Conservation (phyloP, 53 echinoderm and acorn worm genomes). For the Zoroaster sp. region DNA sequence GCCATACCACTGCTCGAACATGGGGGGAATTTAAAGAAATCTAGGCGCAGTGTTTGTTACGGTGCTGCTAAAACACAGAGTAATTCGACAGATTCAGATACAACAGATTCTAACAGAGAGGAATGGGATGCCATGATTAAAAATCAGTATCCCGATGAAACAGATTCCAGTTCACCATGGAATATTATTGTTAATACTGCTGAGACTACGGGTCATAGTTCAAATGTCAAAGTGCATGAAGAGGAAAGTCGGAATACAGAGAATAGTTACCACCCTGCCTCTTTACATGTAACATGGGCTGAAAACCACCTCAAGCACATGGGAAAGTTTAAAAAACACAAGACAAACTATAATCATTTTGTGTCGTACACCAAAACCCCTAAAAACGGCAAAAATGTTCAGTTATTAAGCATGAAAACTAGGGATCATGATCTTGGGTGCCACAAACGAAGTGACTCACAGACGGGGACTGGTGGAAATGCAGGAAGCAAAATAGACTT, state of each 20-base stretch:
- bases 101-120: not conserved
- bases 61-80: not conserved
- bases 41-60: not conserved
- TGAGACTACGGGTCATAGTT: not conserved
- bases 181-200: not conserved
- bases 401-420: not conserved
- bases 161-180: not conserved
- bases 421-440: not conserved
- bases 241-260: not conserved
- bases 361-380: not conserved
- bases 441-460: not conserved
- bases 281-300: slow-evolving; percentile 25
- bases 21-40: not conserved
- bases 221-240: not conserved
- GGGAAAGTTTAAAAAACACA: not conserved
- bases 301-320: not conserved
- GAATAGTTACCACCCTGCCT: not conserved
- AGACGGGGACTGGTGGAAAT: not conserved
- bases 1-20: not conserved
- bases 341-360: not conserved
- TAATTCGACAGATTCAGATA: not conserved
- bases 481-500: not conserved
- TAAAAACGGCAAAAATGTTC: not conserved
- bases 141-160: not conserved
- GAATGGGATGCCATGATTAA: not conserved